Percentiles rank a stretch among this genome's conserved stretches.
These are phyloP conservation scores for Macrosiphum euphorbiae DNA, from an alignment of 2,888 invertebrate species.

Conservation along the genomic window DNA sequence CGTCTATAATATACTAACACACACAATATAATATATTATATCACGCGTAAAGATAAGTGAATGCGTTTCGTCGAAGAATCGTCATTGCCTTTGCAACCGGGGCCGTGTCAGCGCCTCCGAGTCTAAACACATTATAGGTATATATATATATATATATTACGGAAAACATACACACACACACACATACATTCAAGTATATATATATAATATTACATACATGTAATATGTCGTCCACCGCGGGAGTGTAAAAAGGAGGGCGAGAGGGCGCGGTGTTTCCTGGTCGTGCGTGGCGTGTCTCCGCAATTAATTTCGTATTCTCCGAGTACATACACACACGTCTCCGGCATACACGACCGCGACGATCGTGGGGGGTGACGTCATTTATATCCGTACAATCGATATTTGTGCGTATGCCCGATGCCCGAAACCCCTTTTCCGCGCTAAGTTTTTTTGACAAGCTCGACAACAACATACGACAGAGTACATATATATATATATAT, in stretches of 20 bases:
- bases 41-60: background rate
- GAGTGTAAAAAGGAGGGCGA: background rate
- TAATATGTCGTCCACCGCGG: background rate
- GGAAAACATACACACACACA: background rate
- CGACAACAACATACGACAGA: constrained; percentile 51
- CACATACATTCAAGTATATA: too few species aligned
- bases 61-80: constrained; percentile 39
- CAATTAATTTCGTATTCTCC: constrained; percentile 60
- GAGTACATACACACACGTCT: constrained; percentile 30
- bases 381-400: constrained; percentile 51
- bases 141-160: background rate
- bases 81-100: background rate
- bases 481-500: background rate
- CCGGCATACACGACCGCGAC: constrained; percentile 41
- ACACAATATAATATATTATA: background rate
- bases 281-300: constrained; percentile 49
- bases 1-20: background rate
- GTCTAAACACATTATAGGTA: background rate
- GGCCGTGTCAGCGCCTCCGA: background rate
- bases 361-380: constrained; percentile 44
- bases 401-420: background rate
- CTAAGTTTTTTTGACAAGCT: constrained; percentile 54
- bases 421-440: constrained; percentile 54
- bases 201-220: background rate
- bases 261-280: background rate